Conservation (phyloP, 2,888 invertebrate species). For the Synergus itoensis region DNA sequence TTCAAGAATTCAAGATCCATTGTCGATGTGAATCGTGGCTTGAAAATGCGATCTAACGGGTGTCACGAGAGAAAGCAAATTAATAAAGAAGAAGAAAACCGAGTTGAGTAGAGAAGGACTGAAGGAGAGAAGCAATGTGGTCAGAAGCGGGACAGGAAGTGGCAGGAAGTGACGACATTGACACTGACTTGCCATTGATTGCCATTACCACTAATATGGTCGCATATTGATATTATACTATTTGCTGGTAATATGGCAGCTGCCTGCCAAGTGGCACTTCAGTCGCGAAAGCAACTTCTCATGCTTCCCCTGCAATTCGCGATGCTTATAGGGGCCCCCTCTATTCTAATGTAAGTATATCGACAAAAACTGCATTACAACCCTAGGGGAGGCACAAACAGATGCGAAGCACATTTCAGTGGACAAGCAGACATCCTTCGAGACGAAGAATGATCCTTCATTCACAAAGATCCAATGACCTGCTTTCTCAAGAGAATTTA, state of each 20-base stretch:
- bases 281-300: constrained; percentile 40
- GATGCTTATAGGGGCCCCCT: constrained; percentile 40
- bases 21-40: neutral
- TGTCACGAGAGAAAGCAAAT: constrained; percentile 45
- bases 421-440: constrained; percentile 74
- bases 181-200: constrained; percentile 53
- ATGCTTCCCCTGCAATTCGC: constrained; percentile 50
- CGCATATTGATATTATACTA: constrained; percentile 47
- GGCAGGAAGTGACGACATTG: constrained; percentile 73
- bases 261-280: constrained; percentile 69
- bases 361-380: constrained; percentile 37
- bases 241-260: constrained; percentile 61
- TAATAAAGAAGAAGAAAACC: constrained; percentile 44
- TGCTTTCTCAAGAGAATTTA: constrained; percentile 24
- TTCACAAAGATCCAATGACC: constrained; percentile 33
- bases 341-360: constrained; percentile 42
- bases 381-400: constrained; percentile 55
- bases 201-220: neutral
- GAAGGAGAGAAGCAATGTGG: constrained; percentile 50
- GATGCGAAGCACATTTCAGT: constrained; percentile 77
- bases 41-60: constrained; percentile 38
- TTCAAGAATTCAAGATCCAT: neutral
- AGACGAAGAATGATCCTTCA: constrained; percentile 68
- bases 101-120: constrained; percentile 25
- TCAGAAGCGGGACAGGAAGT: constrained; percentile 65